Percentiles rank a stretch among this genome's conserved stretches.
Evolutionary conservation across 2,888 invertebrate genomes (phyloP).

Genomic region (Agrochola lota): DNA sequence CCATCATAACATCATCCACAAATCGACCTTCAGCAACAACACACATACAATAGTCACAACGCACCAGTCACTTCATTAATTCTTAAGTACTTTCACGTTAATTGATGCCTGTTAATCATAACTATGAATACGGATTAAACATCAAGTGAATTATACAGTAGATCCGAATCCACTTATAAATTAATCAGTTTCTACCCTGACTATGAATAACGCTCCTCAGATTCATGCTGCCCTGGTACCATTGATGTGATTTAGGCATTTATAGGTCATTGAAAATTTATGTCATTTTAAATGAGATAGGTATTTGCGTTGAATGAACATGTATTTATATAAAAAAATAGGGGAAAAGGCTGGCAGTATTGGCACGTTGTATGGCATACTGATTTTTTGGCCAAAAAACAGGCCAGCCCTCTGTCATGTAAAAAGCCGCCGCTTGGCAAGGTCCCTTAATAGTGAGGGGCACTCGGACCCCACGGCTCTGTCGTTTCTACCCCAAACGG

Average conservation of each 20-base stretch:
- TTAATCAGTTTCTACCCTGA: conserved; percentile 42
- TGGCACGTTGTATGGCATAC: neutral
- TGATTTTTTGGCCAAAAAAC: neutral
- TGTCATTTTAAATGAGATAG: neutral
- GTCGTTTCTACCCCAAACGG: neutral
- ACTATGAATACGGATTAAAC: conserved; percentile 57
- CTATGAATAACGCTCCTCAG: conserved; percentile 27
- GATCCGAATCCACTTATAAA: conserved; percentile 41
- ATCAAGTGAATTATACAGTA: conserved; percentile 58
- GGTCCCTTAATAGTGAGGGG: too few relatives aligned
- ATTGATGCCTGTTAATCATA: conserved; percentile 61
- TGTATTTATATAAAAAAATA: neutral
- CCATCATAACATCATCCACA: neutral
- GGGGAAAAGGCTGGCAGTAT: too few relatives aligned
- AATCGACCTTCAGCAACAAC: neutral
- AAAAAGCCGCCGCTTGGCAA: too few relatives aligned
- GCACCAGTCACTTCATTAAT: conserved; percentile 49
- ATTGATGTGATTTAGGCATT: conserved; percentile 34
- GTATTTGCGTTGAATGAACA: neutral
- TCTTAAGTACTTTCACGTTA: conserved; percentile 46
- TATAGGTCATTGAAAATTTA: conserved; percentile 30
- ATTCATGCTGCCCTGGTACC: conserved; percentile 30
- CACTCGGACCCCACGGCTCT: neutral
- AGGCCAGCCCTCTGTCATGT: too few relatives aligned
- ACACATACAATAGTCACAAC: conserved; percentile 15